A percentile compares a stretch with the other conserved stretches of the same genome.
These are phyloP conservation scores for Saccostrea cuccullata DNA, from an alignment of 1,140 invertebrate genomes.

Conservation along the genomic window DNA sequence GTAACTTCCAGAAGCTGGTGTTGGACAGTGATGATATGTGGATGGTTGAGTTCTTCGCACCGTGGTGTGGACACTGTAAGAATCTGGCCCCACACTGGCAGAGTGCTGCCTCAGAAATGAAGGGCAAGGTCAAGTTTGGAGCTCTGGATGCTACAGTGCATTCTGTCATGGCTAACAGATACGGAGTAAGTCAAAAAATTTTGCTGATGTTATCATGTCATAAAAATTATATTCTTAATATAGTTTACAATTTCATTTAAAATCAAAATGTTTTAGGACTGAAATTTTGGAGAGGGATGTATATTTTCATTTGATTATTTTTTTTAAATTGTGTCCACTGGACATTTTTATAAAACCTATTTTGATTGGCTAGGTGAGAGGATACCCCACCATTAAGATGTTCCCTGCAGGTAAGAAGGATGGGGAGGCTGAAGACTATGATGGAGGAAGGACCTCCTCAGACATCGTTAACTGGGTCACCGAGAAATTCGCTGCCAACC, in stretches of 20 bases:
- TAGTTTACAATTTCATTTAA: not conserved
- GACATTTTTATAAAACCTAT: not conserved
- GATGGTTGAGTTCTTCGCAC: slow-evolving; percentile 98
- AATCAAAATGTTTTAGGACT: not conserved
- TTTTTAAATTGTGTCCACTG: not conserved
- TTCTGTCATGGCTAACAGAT: slow-evolving; percentile 84
- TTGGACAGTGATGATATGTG: slow-evolving; percentile 94
- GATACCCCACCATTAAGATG: slow-evolving; percentile 98
- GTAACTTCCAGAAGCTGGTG: slow-evolving; percentile 95
- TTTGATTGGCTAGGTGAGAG: slow-evolving; percentile 83
- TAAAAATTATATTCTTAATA: too few species aligned
- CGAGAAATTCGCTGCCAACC: slow-evolving; percentile 91
- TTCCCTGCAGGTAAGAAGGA: slow-evolving; percentile 92
- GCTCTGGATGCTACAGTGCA: slow-evolving; percentile 97
- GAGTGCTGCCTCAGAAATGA: slow-evolving; percentile 94
- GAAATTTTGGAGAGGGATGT: not conserved
- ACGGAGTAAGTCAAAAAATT: slow-evolving; percentile 74
- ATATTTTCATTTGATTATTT: not conserved
- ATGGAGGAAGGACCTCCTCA: slow-evolving; percentile 91
- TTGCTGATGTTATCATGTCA: too few species aligned
- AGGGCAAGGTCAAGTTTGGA: slow-evolving; percentile 95
- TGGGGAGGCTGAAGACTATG: slow-evolving; percentile 85
- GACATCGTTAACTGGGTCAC: slow-evolving; percentile 96
- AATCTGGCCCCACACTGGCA: slow-evolving; percentile 97
- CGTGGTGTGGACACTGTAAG: slow-evolving; percentile 90